Percentiles rank a stretch among this genome's conserved stretches.
phyloP scores from a whole-genome alignment of 2,888 invertebrate species.

The Philereme transversata region DNA sequence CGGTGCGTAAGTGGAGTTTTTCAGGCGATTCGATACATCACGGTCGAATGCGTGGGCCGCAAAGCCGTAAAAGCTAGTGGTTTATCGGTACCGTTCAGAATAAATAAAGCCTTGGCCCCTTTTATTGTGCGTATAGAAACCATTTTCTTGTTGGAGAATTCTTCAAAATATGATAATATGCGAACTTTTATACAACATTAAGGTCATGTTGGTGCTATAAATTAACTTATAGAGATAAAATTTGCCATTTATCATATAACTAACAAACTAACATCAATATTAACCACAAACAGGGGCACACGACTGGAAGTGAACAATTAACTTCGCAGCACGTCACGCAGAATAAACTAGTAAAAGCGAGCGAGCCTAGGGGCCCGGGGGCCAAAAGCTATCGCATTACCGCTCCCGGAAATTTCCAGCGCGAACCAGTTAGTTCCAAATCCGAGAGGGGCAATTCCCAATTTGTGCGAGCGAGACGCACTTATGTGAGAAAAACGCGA shows the following conservation, averaged over 20 bases:
- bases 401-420: conserved; percentile 29
- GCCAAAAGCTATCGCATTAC: conserved; percentile 28
- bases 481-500: conserved; percentile 6
- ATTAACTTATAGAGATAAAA: too few species aligned
- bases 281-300: too few species aligned
- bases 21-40: conserved; percentile 25
- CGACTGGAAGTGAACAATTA: conserved; percentile 6
- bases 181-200: too few species aligned
- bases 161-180: too few species aligned
- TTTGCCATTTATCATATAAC: too few species aligned
- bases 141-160: too few species aligned
- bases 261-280: not conserved
- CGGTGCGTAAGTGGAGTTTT: conserved; percentile 25
- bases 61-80: conserved; percentile 26
- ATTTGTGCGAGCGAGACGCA: conserved; percentile 26
- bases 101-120: conserved; percentile 11
- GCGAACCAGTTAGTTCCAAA: conserved; percentile 27
- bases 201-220: too few species aligned
- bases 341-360: conserved; percentile 22
- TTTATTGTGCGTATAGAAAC: not conserved
- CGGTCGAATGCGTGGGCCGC: conserved; percentile 24
- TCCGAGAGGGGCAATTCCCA: conserved; percentile 28
- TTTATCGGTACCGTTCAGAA: conserved; percentile 16
- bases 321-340: conserved; percentile 11
- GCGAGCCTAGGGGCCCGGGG: conserved; percentile 8